These are phyloP conservation scores for Creontiades dilutus DNA, from an alignment of 2,888 invertebrate genomes.

Conservation along the genomic window DNA sequence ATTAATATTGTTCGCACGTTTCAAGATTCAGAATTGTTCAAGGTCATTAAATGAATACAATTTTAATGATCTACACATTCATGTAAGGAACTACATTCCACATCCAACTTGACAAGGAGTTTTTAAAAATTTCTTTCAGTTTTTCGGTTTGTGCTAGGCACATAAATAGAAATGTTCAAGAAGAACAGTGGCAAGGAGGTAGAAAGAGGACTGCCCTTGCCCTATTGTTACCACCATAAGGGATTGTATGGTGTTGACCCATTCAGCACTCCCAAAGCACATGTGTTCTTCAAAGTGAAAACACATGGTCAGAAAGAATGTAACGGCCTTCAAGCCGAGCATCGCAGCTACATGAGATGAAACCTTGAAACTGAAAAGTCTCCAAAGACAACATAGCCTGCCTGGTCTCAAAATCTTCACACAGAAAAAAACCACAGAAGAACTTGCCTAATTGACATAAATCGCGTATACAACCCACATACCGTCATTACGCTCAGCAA, in stretches of 20 bases:
- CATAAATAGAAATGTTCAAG: neutral
- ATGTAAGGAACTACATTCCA: no score
- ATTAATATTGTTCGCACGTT: no score
- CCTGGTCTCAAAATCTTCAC: no score
- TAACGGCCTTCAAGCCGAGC: neutral
- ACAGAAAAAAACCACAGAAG: no score
- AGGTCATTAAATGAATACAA: no score
- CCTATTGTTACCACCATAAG: neutral
- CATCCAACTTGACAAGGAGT: no score
- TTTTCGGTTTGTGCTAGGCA: neutral
- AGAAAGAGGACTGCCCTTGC: neutral
- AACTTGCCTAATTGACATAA: no score
- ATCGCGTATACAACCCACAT: no score
- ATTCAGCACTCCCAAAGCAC: neutral
- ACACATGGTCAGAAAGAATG: conserved; percentile 5
- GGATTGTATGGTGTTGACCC: neutral
- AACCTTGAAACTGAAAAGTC: neutral
- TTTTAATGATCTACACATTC: no score
- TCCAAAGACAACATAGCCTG: neutral
- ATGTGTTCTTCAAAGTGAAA: neutral
- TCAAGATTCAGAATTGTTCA: no score
- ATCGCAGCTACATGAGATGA: neutral
- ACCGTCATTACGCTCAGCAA: no score
- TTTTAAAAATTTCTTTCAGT: no score
- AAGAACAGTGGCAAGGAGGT: neutral